Evolutionary conservation across 2,888 invertebrate genomes (phyloP), one percentile per base, ranked within the genome.

Genomic region (Amphipoea oculea): DNA sequence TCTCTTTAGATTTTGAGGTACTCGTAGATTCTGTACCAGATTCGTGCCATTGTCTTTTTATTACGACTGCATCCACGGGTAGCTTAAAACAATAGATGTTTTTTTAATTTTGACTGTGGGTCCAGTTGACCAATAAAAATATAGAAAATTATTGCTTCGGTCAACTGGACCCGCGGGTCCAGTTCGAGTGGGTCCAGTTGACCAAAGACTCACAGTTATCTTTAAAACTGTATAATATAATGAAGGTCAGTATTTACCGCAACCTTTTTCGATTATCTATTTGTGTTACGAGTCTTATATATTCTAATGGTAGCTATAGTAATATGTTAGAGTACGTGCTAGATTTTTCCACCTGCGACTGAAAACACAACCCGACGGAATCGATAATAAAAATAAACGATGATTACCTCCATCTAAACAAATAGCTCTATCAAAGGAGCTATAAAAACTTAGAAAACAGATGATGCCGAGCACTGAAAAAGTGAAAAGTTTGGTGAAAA

Each of bases 341-440:
- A 57, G 12, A 66, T 78, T 51, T 42, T n/a, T 7, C 7, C 66
- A 79, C 40, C 62, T 76, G 54, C 29, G 29, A 9, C 75, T 76
- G 23, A 40, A 75, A 74, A 75, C 23, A 23, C 45, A 36, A 45
- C n/a, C 29, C 48, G 2, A 36, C 2, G 11, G 4, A 76, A 79
- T 66, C 48, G 48, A 20, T n/a, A 48, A 29, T 79, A 60, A 76
- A 78, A 66, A 48, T 12, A 79, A 68, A 68, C 54, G 79, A 79
- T 68, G 45, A 84, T 79, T 36, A 23, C 62, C 45, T 40, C 2
- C 51, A 54, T 62, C 23, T 48, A 45, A 40, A 40, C 23, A 54
- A 62, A 79, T 68, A 1, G 79, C 17, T 54, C 67, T 23, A 79
- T 80, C 45, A 62, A 45, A 1, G 2, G 11, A 1, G 66, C 60